Conservation (phyloP, 2,888 invertebrate species). For the Luperina testacea region DNA sequence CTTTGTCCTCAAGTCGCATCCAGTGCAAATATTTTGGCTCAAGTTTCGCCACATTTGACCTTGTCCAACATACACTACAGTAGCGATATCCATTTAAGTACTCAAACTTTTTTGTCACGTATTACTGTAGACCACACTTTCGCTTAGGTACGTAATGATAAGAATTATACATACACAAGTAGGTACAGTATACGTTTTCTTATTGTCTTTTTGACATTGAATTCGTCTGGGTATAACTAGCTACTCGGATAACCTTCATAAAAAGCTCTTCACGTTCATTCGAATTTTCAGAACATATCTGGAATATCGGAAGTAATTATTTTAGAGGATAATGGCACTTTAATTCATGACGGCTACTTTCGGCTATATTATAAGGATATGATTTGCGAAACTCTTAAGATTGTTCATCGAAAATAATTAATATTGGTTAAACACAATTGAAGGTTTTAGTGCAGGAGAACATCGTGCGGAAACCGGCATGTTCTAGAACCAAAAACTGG, state of each 20-base stretch:
- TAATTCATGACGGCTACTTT: constrained; percentile 41
- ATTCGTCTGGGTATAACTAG: constrained; percentile 56
- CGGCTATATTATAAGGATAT: not conserved
- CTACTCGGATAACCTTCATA: constrained; percentile 41
- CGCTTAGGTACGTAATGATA: constrained; percentile 71
- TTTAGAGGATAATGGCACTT: constrained; percentile 56
- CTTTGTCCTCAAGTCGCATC: constrained; percentile 66
- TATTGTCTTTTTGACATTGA: constrained; percentile 76
- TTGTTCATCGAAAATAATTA: not conserved
- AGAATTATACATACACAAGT: constrained; percentile 64
- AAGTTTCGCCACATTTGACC: constrained; percentile 76
- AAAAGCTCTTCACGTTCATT: constrained; percentile 50
- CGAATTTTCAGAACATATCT: constrained; percentile 43
- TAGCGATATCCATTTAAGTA: constrained; percentile 70
- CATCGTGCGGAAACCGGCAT: not conserved
- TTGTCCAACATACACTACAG: constrained; percentile 75
- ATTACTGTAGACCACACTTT: constrained; percentile 78
- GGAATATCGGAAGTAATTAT: constrained; percentile 55
- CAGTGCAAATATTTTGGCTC: constrained; percentile 62
- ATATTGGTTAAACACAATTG: not conserved
- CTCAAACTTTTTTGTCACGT: constrained; percentile 78
- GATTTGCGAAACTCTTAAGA: constrained; percentile 8
- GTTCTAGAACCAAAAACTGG: not conserved
- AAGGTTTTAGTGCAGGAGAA: not conserved
- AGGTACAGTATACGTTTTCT: constrained; percentile 33